Evolutionary conservation across 2,888 invertebrate species (phyloP).

Genomic region (Acanthosepion lycidas): DNA sequence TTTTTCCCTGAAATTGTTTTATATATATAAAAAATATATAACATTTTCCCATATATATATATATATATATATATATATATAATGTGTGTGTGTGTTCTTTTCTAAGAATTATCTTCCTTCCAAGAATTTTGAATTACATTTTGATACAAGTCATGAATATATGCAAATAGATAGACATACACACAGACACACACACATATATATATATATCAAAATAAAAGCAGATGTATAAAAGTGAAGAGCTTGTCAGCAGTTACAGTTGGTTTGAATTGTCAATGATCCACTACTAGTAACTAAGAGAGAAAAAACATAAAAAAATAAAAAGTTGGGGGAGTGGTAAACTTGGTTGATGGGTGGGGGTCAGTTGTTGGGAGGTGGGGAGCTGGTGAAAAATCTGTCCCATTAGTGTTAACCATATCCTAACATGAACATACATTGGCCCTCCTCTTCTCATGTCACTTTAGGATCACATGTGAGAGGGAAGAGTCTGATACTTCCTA

Average conservation of each 20-base stretch:
- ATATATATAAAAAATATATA: too few relatives aligned
- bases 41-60: too few relatives aligned
- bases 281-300: neutral
- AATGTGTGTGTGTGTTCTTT: too few relatives aligned
- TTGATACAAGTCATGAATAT: too few relatives aligned
- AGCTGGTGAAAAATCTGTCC: neutral
- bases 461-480: neutral
- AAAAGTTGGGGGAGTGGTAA: neutral
- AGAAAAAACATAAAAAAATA: neutral
- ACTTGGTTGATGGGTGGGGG: neutral
- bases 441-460: constrained; percentile 33
- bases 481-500: neutral
- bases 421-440: neutral
- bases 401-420: neutral
- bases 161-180: too few relatives aligned
- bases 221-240: neutral
- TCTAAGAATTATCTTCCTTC: too few relatives aligned
- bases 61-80: too few relatives aligned
- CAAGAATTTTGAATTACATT: too few relatives aligned
- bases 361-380: neutral
- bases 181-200: neutral
- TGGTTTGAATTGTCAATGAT: neutral
- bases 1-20: too few relatives aligned
- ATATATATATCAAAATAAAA: neutral
- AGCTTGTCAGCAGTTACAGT: neutral